A percentile compares a stretch with the other conserved stretches of the same genome.
phyloP scores from a whole-genome alignment of 2,797 vertebrate species.

The Helicolenus hilgendorfi region DNA sequence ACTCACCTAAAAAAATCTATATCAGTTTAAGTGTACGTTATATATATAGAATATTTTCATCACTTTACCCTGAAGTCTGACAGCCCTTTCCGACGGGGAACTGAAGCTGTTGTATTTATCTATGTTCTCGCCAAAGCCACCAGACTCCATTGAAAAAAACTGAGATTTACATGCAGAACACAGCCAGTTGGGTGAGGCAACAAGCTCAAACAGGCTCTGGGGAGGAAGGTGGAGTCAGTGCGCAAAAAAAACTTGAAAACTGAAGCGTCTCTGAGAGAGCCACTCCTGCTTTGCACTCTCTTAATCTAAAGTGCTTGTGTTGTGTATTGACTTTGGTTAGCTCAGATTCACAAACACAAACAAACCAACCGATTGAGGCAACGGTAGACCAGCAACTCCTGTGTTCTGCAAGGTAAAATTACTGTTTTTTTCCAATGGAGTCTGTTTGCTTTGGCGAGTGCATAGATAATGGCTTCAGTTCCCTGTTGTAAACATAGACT shows the following conservation, averaged over 20 bases:
- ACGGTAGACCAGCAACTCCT: neutral
- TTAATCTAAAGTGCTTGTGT: too few species aligned
- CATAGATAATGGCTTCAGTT: too few species aligned
- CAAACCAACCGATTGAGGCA: neutral
- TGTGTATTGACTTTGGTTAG: too few species aligned
- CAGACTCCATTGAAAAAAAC: neutral
- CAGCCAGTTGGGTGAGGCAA: constrained; percentile 10
- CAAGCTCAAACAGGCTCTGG: constrained; percentile 44
- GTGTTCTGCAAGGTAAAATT: neutral
- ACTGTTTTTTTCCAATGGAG: neutral
- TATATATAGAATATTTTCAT: neutral
- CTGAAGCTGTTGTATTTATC: neutral
- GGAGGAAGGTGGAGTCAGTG: constrained; percentile 31
- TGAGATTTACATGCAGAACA: too few species aligned
- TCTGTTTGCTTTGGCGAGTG: neutral
- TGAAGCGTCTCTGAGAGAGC: constrained; percentile 52
- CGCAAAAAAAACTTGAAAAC: constrained; percentile 47
- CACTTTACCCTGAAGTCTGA: neutral
- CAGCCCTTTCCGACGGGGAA: neutral
- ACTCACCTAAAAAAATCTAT: too few species aligned
- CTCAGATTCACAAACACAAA: too few species aligned
- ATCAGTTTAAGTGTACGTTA: too few species aligned
- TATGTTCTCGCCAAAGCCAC: neutral
- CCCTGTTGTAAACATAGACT: too few species aligned
- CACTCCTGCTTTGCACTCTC: constrained; percentile 46